phyloP scores from a whole-genome alignment of 37 sponge, comb jelly and placozoan species.

The Mnemiopsis leidyi region DNA sequence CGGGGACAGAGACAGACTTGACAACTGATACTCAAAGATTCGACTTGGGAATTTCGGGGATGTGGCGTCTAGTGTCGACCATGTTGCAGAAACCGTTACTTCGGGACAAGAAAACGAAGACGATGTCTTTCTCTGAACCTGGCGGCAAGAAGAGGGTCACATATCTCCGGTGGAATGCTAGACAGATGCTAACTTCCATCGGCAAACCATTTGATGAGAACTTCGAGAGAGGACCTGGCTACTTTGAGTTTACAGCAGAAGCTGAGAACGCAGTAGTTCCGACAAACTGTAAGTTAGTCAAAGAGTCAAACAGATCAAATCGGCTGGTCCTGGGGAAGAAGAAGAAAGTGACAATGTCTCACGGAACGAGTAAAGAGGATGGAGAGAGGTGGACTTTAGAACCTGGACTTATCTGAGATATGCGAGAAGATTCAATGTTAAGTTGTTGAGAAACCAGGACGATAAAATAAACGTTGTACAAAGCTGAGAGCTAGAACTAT shows the following conservation, averaged over 20 bases:
- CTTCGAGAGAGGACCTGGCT: not conserved
- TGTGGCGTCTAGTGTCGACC: not conserved
- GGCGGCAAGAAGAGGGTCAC: not conserved
- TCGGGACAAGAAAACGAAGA: not conserved
- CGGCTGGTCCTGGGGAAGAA: not conserved
- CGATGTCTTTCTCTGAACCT: not conserved
- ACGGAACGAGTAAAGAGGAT: not conserved
- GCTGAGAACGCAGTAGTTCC: not conserved
- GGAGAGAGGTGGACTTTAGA: not conserved
- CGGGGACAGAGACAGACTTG: not conserved
- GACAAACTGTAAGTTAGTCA: not conserved
- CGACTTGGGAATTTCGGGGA: not conserved
- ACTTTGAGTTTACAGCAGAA: not conserved
- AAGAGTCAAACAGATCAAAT: not conserved
- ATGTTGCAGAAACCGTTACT: not conserved
- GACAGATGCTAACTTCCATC: not conserved
- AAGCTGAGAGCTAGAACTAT: too few species aligned
- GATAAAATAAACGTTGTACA: too few species aligned
- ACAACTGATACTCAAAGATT: not conserved
- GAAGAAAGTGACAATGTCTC: not conserved
- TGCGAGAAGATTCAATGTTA: too few species aligned
- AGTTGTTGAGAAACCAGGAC: too few species aligned
- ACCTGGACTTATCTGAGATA: too few species aligned
- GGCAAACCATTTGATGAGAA: not conserved
- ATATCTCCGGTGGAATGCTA: not conserved